These are phyloP conservation scores for Diaphora mendica DNA, from an alignment of 2,888 invertebrate genomes.

Conservation along the genomic window DNA sequence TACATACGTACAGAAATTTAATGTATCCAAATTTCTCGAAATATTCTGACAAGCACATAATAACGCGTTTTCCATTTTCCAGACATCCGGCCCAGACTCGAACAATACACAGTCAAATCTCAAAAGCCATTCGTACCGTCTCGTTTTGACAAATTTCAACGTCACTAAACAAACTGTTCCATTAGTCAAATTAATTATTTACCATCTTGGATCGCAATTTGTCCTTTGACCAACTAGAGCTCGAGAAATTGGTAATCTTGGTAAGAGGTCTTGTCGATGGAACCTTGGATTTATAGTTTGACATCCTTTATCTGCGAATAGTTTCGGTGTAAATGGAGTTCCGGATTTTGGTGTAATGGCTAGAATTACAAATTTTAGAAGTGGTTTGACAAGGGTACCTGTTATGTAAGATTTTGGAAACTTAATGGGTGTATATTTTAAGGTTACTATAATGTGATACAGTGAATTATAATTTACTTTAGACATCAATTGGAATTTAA, in stretches of 20 bases:
- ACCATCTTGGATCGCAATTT: constrained; percentile 74
- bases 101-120: constrained; percentile 59
- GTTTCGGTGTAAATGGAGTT: constrained; percentile 46
- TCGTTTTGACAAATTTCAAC: constrained; percentile 76
- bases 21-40: neutral
- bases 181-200: constrained; percentile 86
- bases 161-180: constrained; percentile 73
- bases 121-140: constrained; percentile 49
- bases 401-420: constrained; percentile 11
- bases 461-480: neutral
- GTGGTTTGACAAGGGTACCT: constrained; percentile 23
- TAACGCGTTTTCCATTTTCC: constrained; percentile 13
- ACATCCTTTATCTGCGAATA: constrained; percentile 45
- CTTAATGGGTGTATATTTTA: constrained; percentile 8
- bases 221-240: constrained; percentile 76
- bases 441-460: neutral
- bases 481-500: neutral
- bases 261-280: constrained; percentile 74
- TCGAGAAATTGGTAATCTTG: constrained; percentile 74
- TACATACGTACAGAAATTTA: neutral
- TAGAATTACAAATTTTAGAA: constrained; percentile 33
- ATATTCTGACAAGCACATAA: neutral
- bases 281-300: constrained; percentile 51
- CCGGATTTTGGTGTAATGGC: constrained; percentile 38
- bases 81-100: constrained; percentile 42